Base-by-base conservation (phyloP, 2,797 vertebrate species). In the Spea hammondii region DNA sequence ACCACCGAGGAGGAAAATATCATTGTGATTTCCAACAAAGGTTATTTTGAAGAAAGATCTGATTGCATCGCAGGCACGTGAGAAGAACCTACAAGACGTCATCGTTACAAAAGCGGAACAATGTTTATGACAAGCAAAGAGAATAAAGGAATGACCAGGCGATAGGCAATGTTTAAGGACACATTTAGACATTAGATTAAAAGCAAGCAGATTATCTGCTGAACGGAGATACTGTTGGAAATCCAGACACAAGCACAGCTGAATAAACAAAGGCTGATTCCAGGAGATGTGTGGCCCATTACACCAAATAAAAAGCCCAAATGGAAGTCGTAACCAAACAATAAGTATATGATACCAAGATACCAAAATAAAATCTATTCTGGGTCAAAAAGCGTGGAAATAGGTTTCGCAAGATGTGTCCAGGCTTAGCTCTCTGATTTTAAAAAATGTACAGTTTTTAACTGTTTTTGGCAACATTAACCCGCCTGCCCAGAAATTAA, bases 151-250 rank as follows among this genome's bases (percentile, higher is more conserved):
- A 48, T 53, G 46, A 17, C 59, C 32, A 46, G 8, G 32, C 10
- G n/a, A 8, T 57, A 54, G 70, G 9, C 54, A 60, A 44, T 50
- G 57, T 64, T 74, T 50, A 59, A 57, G 67, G 64, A 45, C 53
- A 79, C 70, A 84, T 76, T 70, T 70, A 69, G 53, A 32, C 47
- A 70, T 65, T 80, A 73, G 82, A 80, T 83, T 78, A 12, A 51
- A 13, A 17, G 85, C 74, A 83, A 87, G 83, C 79, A 85, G 85
- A 75, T 73, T 75, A 57, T n/a, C 57, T 57, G 11, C 60, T 53
- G 17, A 49, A 55, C 8, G n/a, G 14, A 72, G 62, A 64, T 60
- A 62, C 50, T 9, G 10, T 17, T 5, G 4, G 69, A 72, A 67
- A 13, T 14, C 9, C 14, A 51, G 8, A 64, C 46, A 62, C 55